Base-by-base conservation (phyloP, 1,140 invertebrate species). In the Drosophila hydei region DNA sequence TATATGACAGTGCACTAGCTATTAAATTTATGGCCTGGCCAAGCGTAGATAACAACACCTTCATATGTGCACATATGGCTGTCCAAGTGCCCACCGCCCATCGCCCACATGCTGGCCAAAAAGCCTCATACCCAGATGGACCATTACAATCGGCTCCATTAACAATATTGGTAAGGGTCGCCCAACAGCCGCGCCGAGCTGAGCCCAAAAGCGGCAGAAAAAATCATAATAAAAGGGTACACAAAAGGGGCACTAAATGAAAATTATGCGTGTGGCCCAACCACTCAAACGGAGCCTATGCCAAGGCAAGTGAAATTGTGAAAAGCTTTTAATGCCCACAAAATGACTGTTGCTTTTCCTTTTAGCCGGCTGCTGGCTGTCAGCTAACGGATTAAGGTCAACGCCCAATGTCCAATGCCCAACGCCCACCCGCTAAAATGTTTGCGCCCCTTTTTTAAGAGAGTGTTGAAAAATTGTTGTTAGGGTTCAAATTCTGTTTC, bases 101-200 rank as follows among this genome's bases (percentile, higher is more conserved):
- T n/a, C 59, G 23, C 6, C 23, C 45, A 48, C 60, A 27, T 25
- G 27, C 45, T 33, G 27, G 36, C 33, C 38, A 33, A 33, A 68
- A 27, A 30, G 27, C 47, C 43, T 54, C 54, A 19, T 55, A 19
- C 48, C 45, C 55, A 67, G 72, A 42, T 61, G 30, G 81, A 23
- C 81, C 81, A 80, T 87, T 81, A 75, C 77, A 77, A 87, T 77
- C 63, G 77, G 68, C 47, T 87, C 84, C 81, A 85, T 85, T 85
- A 87, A 87, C 81, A 87, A 85, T 85, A 85, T 85, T 85, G 74
- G 70, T 61, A 51, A 61, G 61, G 50, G 54, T 36, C 50, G 12
- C 30, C 21, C 12, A 12, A 11, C 23, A 54, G 16, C 18, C 40
- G 12, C 36, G 27, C 18, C n/a, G 38, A 45, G 4, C 33, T 12